These are phyloP conservation scores for Aquatica leii DNA, from an alignment of 2,888 invertebrate species.

Conservation along the genomic window DNA sequence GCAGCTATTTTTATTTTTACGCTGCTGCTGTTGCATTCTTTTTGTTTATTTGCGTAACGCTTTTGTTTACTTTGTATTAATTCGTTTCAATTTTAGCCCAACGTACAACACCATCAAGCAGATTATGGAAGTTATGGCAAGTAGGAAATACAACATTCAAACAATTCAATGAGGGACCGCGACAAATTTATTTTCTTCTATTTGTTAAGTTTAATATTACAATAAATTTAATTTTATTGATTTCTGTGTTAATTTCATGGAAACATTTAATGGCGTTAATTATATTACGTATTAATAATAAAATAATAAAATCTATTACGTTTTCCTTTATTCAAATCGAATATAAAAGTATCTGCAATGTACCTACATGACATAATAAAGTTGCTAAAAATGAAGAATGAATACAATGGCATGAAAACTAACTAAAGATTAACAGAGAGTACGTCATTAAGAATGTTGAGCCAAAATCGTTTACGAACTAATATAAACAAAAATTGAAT, in stretches of 20 bases:
- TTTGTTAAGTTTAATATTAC: slow-evolving; percentile 27
- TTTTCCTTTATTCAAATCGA: no score
- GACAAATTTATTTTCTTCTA: slow-evolving; percentile 8
- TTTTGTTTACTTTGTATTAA: neutral
- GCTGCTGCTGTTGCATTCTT: no score
- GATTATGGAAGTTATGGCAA: neutral
- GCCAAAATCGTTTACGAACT: no score
- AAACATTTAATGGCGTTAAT: slow-evolving; percentile 11
- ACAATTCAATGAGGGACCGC: slow-evolving; percentile 30
- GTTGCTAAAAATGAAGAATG: no score
- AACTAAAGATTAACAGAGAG: no score
- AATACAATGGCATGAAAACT: no score
- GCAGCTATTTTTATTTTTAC: slow-evolving; percentile 12
- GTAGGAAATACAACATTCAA: slow-evolving; percentile 22
- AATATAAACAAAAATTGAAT: no score
- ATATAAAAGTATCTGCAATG: no score
- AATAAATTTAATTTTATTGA: slow-evolving; percentile 19
- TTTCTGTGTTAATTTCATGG: slow-evolving; percentile 14
- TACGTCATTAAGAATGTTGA: no score
- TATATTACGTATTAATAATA: slow-evolving; percentile 24
- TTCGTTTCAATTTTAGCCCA: neutral
- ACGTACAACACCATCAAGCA: neutral
- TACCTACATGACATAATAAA: no score
- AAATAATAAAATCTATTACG: slow-evolving; percentile 10
- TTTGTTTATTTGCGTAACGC: no score